Base-by-base conservation (phyloP, 2,888 invertebrate genomes). In the Eupelmus urozonus region DNA sequence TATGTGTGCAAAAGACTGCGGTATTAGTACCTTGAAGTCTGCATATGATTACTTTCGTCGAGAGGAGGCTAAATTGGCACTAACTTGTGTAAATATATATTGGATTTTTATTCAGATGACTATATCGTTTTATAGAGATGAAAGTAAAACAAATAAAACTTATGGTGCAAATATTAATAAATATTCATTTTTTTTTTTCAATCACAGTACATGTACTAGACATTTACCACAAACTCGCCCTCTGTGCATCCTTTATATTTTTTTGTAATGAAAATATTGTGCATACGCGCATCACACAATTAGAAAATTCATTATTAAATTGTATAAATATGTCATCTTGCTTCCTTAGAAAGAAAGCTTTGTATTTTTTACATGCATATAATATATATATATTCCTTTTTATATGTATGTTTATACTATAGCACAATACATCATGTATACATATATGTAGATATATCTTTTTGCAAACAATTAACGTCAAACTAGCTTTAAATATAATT, bases 11-110 rank as follows among this genome's bases (percentile, higher is more conserved):
- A 65, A 53, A 66, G 72, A 76, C 53, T 67, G 45, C 82, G 77
- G 82, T 83, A 84, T 85, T 80, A 77, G 81, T 86, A 85, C 84
- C 83, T 84, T 84, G 77, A 84, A 84, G 83, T 84, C 27, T 67
- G 66, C 53, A 67, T 53, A 80, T 63, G 73, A 77, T 80, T 78
- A 81, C 80, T 80, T 79, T 78, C 76, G 69, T 80, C 62, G 11
- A 49, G 29, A 34, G 45, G 63, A 63, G 53, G 34, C 34, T 67
- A 34, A 67, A 53, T 67, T 53, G 66, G 53, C 53, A 67, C 66
- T 67, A 53, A 53, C 7, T 53, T 18, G 25, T 65, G 25, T 65
- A 45, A 65, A 49, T 65, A 49, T 9, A 25, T 25, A 9, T 34
- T 60, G n/a, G 23, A 62, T 62, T 62, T 42, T 62, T 62, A 40